Conservation (phyloP, 2,888 invertebrate genomes). For the Masnerella sp. region DNA sequence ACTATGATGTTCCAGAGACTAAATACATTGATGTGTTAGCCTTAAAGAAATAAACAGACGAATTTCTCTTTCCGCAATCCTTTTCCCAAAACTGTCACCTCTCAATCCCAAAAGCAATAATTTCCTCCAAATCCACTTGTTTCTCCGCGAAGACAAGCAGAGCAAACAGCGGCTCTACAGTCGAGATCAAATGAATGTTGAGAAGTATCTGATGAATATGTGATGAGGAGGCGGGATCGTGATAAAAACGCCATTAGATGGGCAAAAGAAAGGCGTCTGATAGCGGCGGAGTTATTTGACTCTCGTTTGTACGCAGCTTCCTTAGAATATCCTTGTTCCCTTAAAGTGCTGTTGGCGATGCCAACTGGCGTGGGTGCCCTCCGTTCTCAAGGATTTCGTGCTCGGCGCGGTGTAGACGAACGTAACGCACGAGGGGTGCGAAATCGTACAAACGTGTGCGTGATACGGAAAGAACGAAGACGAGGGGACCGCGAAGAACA, state of each 20-base stretch:
- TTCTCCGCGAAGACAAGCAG: too few relatives aligned
- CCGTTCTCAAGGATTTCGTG: constrained; percentile 69
- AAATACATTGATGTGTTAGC: too few relatives aligned
- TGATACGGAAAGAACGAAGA: constrained; percentile 66
- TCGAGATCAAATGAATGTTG: background rate
- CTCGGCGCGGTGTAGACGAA: constrained; percentile 68
- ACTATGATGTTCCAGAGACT: too few relatives aligned
- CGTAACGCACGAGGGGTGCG: constrained; percentile 71
- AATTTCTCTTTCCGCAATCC: too few relatives aligned
- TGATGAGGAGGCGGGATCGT: background rate
- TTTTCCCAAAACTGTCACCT: too few relatives aligned
- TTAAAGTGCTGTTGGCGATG: constrained; percentile 67
- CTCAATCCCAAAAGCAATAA: too few relatives aligned
- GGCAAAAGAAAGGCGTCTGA: constrained; percentile 33
- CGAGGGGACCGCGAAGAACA: constrained; percentile 72
- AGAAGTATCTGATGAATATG: background rate
- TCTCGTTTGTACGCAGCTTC: constrained; percentile 67
- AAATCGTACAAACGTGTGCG: constrained; percentile 73
- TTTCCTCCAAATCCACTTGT: too few relatives aligned
- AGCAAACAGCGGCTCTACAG: too few relatives aligned
- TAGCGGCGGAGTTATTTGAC: constrained; percentile 62
- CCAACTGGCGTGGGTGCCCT: constrained; percentile 62
- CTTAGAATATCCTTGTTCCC: constrained; percentile 74
- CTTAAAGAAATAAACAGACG: too few relatives aligned
- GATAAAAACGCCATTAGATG: background rate